Conservation (phyloP, 2,888 invertebrate genomes). For the Eristalis pertinax region DNA sequence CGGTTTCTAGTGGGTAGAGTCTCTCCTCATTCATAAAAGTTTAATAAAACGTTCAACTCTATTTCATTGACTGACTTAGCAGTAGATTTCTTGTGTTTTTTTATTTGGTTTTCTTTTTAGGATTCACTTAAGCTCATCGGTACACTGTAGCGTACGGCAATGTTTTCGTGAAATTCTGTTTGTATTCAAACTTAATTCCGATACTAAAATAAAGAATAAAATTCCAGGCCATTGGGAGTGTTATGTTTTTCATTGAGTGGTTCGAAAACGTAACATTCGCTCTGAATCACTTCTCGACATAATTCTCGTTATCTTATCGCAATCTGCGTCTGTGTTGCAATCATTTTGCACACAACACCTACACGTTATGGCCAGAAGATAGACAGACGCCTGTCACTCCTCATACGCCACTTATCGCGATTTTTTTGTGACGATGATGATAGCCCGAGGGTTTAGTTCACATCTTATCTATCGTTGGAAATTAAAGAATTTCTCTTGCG, state of each 20-base stretch:
- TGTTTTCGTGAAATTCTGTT: slow-evolving; percentile 11
- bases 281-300: not conserved
- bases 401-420: not conserved
- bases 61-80: not conserved
- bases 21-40: slow-evolving; percentile 50
- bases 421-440: not conserved
- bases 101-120: not conserved
- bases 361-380: not conserved
- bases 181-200: not conserved
- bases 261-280: not conserved
- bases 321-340: not conserved
- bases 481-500: not conserved
- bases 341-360: slow-evolving; percentile 42
- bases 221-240: not conserved
- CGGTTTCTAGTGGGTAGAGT: not conserved
- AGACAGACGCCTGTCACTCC: not conserved
- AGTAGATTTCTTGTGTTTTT: not conserved
- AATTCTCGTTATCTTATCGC: slow-evolving; percentile 18
- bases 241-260: not conserved
- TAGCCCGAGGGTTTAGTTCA: not conserved
- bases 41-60: not conserved
- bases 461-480: not conserved
- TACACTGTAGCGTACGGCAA: slow-evolving; percentile 23
- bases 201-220: not conserved
- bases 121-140: not conserved